Base-by-base conservation (phyloP, 53 echinoderm and acorn worm species). In the Holothuria leucospilota region DNA sequence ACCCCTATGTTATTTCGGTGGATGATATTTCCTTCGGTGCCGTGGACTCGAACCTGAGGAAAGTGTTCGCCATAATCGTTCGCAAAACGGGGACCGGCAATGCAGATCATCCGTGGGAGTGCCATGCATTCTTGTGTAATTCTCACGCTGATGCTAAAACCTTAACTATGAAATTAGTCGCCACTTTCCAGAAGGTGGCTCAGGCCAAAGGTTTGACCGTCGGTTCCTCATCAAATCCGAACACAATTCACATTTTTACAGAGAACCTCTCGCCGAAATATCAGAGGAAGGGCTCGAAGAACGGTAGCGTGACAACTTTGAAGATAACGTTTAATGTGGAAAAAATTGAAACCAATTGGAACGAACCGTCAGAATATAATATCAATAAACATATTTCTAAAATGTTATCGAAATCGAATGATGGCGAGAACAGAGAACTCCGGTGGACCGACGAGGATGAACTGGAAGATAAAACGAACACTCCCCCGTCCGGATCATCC, bases 1-100 rank as follows among this genome's bases (percentile, higher is more conserved):
- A 73, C 23, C 40, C 67, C 9, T 39, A 41, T 29, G 41, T 53
- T 64, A 67, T 83, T 13, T 27, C 67, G 5, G 51, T 51, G 8
- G 29, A 67, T n/a, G 84, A 83, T n/a, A 83, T 83, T 13, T 83
- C 84, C 20, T 83, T 83, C 28, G 84, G 84, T 20, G 84, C 84
- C 10, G 84, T 83, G 25, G 84, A 83, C 26, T 49, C 65, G 8
- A 42, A 10, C 1, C 46, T 51, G 42, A 41, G 84, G 51, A 83
- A 83, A 23, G 25, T 67, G 1, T 83, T 83, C 63, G 84, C 84
- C 13, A 52, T 83, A 2, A 67, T 83, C 20, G 84, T 66, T 25
- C 42, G 84, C 13, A 83, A 42, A 24, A 8, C 66, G 20, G 67
- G 63, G 2, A 24, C 65, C 18, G 63, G n/a, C 28, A 34, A 10